Base-by-base conservation (phyloP, 1,140 invertebrate genomes). In the Drosophila parabipectinata region DNA sequence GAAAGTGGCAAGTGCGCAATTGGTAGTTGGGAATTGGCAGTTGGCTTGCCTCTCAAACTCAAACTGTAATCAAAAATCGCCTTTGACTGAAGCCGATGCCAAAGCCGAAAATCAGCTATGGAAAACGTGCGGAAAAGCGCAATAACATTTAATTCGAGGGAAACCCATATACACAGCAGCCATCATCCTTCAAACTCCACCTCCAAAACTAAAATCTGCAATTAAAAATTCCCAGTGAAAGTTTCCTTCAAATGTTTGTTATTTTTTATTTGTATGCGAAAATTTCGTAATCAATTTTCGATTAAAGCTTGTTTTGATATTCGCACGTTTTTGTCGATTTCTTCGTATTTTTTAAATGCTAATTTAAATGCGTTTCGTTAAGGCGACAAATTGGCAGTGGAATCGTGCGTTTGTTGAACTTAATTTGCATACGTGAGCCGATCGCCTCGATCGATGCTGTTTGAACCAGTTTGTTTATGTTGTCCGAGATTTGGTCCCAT, bases 221-320 rank as follows among this genome's bases (percentile, higher is more conserved):
- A 84, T 84, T 84, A 84, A 84, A 84, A 84, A 66, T 59, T 62
- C 77, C 59, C 18, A 71, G 78, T 77, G 73, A 85, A 85, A 85
- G 82, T 85, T 79, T 82, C 69, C 61, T 62, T 69, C 74, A 57
- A 60, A 72, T 60, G 51, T 56, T 59, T 55, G 45, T 48, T 26
- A 57, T 68, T 69, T 72, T 74, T 28, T 28, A 1, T 28, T 1
- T 57, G 74, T 74, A 45, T 72, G 67, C 34, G 54, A 24, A 73
- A 60, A 80, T 81, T 61, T 75, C 60, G 62, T 69, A 81, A 81
- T 81, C 51, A 72, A 82, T 61, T 58, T 72, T 81, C 67, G 39
- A 63, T 41, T 52, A 66, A 79, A 77, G 81, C 68, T 21, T 52
- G 60, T 44, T 74, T 75, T 51, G 68, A 87, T 81, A 87, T 87